A percentile compares a stretch with the other conserved stretches of the same genome.
These are phyloP conservation scores for Melanotaenia boesemani DNA, from an alignment of 2,797 vertebrate genomes.

Conservation along the genomic window DNA sequence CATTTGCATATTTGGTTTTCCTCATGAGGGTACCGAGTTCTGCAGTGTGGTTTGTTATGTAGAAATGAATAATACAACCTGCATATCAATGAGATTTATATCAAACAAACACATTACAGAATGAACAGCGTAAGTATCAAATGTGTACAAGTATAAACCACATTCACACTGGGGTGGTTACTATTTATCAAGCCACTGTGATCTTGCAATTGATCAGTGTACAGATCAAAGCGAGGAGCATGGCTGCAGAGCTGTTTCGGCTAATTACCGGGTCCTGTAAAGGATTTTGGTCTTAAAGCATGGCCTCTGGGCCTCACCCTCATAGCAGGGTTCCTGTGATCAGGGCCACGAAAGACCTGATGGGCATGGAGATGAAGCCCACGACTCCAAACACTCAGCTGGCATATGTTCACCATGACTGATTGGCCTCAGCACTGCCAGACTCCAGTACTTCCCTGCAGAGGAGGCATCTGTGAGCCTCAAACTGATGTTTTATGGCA, in stretches of 20 bases:
- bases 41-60: not conserved
- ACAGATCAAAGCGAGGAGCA: slow-evolving; percentile 70
- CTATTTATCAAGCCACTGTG: slow-evolving; percentile 65
- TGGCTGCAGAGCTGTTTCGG: slow-evolving; percentile 58
- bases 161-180: slow-evolving; percentile 24
- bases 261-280: slow-evolving; percentile 74
- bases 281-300: slow-evolving; percentile 73
- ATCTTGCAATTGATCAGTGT: slow-evolving; percentile 73
- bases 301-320: slow-evolving; percentile 63
- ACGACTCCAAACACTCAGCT: slow-evolving; percentile 58
- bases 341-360: slow-evolving; percentile 59
- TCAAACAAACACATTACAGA: slow-evolving; percentile 14
- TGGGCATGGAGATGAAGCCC: slow-evolving; percentile 59
- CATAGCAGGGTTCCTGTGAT: slow-evolving; percentile 65
- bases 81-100: slow-evolving; percentile 20
- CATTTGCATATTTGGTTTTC: slow-evolving; percentile 39
- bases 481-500: slow-evolving; percentile 49
- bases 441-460: slow-evolving; percentile 56
- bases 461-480: slow-evolving; percentile 58
- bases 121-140: not conserved
- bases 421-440: slow-evolving; percentile 57
- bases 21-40: slow-evolving; percentile 17
- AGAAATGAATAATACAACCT: slow-evolving; percentile 13
- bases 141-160: slow-evolving; percentile 23
- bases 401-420: slow-evolving; percentile 59